Evolutionary conservation across 2,888 invertebrate species (phyloP), one percentile per base, ranked within the genome.

Genomic region (Chalcis sispes): DNA sequence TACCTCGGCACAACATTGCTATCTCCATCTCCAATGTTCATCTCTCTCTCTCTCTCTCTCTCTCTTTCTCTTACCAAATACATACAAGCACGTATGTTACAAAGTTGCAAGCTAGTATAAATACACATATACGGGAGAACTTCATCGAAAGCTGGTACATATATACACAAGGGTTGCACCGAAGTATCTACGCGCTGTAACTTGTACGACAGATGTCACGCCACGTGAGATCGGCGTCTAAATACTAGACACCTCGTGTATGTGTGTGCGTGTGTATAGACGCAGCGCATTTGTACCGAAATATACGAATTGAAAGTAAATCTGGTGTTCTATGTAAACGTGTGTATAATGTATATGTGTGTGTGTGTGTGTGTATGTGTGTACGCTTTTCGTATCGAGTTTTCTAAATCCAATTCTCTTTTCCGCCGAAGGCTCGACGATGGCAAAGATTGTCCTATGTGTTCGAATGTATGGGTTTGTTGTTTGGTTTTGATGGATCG

Each of bases 181-280:
- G 18, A 46, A 15, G 42, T n/a, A n/a, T n/a, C n/a, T n/a, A n/a
- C 29, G 48, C 25, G 10, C 29, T 25, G 25, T 54, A 54, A 61
- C 56, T 61, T 42, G 25, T 84, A 83, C 85, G 85, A 88, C 88
- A 88, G 87, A 88, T 88, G 88, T 87, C 85, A 86, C 87, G 81
- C 87, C 82, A 82, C 87, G 84, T 88, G 88, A 87, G 85, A 84
- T 84, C 59, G 32, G 58, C 69, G 32, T 59, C 66, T 62, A 71
- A 71, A 71, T 62, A 62, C 54, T 20, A 50, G 25, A 23, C 59
- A 36, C 18, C 48, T 15, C 50, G 46, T 27, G 42, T 20, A 27
- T 29, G 1, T 15, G 7, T 32, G 29, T 10, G 13, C 15, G 7
- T 27, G 8, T 27, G 15, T 15, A n/a, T n/a, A n/a, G n/a, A n/a